phyloP scores from a whole-genome alignment of 2,797 vertebrate genomes.

The Catostomus latipinnis region DNA sequence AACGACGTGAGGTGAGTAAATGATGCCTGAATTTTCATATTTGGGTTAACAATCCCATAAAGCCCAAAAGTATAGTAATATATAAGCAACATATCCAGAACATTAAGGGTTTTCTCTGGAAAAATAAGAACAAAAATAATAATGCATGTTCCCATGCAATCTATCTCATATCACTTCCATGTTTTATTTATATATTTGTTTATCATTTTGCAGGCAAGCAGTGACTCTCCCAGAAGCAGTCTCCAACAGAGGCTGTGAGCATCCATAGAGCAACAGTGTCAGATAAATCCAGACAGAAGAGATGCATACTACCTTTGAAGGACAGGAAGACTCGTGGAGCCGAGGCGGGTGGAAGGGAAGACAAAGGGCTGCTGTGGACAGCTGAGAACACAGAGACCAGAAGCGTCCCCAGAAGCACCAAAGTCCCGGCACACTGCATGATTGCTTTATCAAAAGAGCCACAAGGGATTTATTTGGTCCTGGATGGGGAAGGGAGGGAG shows the following conservation, averaged over 20 bases:
- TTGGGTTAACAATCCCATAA: too few species aligned
- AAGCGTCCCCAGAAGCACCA: slow-evolving; percentile 77
- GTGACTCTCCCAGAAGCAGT: slow-evolving; percentile 7
- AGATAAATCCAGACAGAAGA: neutral
- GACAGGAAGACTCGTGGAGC: slow-evolving; percentile 83
- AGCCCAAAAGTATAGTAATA: neutral
- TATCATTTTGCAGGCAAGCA: slow-evolving; percentile 47
- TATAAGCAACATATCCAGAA: neutral
- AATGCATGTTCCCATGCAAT: slow-evolving; percentile 44
- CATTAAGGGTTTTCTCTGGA: neutral
- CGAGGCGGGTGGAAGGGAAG: slow-evolving; percentile 66
- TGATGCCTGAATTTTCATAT: too few species aligned
- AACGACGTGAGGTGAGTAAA: too few species aligned
- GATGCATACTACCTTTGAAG: slow-evolving; percentile 81
- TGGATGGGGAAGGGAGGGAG: slow-evolving; percentile 66
- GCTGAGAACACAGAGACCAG: slow-evolving; percentile 71
- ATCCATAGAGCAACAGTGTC: slow-evolving; percentile 27
- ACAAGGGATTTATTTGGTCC: slow-evolving; percentile 61
- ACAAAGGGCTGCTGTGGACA: slow-evolving; percentile 62
- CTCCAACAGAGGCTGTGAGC: slow-evolving; percentile 39
- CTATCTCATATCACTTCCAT: slow-evolving; percentile 4
- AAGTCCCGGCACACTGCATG: slow-evolving; percentile 76
- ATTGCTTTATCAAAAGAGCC: slow-evolving; percentile 71
- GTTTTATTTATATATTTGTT: slow-evolving; percentile 23
- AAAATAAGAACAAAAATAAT: slow-evolving; percentile 33